A percentile compares a stretch with the other conserved stretches of the same genome.
phyloP scores from a whole-genome alignment of 2,113 vertebrate genomes.

The Sinosuthora webbiana region DNA sequence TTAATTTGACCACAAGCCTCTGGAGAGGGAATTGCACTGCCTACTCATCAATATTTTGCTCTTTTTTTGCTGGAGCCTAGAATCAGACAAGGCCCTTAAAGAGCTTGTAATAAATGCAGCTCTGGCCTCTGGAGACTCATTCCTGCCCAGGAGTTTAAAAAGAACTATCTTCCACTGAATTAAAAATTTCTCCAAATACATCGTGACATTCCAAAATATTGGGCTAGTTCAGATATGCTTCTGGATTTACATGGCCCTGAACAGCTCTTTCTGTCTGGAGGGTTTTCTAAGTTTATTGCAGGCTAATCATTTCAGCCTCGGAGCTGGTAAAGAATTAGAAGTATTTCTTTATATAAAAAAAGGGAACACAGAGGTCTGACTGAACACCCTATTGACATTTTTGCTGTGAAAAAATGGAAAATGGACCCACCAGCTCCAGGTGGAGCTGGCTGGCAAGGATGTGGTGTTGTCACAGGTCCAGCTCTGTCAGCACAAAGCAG shows the following conservation, averaged over 20 bases:
- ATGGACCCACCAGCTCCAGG: neutral
- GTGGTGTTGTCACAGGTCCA: neutral
- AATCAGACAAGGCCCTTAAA: slow-evolving; percentile 29
- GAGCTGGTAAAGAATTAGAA: neutral
- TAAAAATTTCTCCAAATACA: slow-evolving; percentile 4
- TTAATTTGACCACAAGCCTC: slow-evolving; percentile 49
- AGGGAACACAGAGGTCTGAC: neutral
- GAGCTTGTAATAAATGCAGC: slow-evolving; percentile 23
- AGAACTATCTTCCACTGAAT: slow-evolving; percentile 1
- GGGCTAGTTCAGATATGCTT: neutral
- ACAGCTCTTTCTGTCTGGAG: neutral
- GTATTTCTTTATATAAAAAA: neutral
- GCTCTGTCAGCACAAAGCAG: neutral
- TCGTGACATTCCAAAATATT: neutral
- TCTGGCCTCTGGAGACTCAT: slow-evolving; percentile 16
- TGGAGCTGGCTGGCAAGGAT: too few relatives aligned
- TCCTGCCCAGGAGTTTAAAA: slow-evolving; percentile 18
- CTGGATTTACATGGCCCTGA: neutral
- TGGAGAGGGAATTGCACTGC: slow-evolving; percentile 42
- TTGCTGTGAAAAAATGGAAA: neutral
- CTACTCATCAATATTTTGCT: slow-evolving; percentile 42
- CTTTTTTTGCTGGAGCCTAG: neutral
- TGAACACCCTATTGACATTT: neutral
- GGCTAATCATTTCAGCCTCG: neutral
- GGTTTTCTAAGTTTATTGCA: neutral